Evolutionary conservation across 2,797 vertebrate genomes (phyloP), one percentile per base, ranked within the genome.

Genomic region (Alectoris magna): DNA sequence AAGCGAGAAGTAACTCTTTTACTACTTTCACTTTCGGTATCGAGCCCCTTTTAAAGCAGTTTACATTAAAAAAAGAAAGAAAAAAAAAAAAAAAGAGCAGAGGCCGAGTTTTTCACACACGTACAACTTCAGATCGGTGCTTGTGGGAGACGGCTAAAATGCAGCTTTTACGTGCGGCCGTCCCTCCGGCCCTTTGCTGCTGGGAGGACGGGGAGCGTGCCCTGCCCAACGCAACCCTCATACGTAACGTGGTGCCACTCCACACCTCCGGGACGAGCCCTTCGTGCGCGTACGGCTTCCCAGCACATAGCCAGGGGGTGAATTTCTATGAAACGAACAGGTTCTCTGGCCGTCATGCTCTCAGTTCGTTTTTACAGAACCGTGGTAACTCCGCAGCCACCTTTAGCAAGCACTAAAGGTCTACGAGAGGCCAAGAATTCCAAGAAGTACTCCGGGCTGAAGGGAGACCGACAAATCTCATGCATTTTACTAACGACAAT

Each of bases 111-210:
- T 56, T 14, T 14, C 36, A 23, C 39, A 8, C 43, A 36, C 27
- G 38, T 27, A 58, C 51, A 55, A 55, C 22, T 31, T 13, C 27
- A n/a, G 75, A 53, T 21, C 6, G 2, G 18, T 4, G 46, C 21
- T 44, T 14, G 21, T 5, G 38, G 70, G 31, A 60, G 8, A 36
- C 17, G 9, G 23, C 39, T 38, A 29, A 70, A 41, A 0, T 9
- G 9, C 6, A 23, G 0, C 1, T 39, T 53, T 18, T 13, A 26
- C 0, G 43, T 4, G 0, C 12, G 23, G 18, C 29, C 21, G 19
- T 5, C 39, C 31, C 6, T 16, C 15, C 3, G 5, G 8, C 53
- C 3, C 29, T 21, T 31, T 8, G 2, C 56, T 26, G n/a, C 29
- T 10, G 26, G n/a, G n/a, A 23, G 26, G 26, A 56, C 4, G 9